Conservation (phyloP, 1,140 invertebrate genomes). For the Homalodisca vitripennis region DNA sequence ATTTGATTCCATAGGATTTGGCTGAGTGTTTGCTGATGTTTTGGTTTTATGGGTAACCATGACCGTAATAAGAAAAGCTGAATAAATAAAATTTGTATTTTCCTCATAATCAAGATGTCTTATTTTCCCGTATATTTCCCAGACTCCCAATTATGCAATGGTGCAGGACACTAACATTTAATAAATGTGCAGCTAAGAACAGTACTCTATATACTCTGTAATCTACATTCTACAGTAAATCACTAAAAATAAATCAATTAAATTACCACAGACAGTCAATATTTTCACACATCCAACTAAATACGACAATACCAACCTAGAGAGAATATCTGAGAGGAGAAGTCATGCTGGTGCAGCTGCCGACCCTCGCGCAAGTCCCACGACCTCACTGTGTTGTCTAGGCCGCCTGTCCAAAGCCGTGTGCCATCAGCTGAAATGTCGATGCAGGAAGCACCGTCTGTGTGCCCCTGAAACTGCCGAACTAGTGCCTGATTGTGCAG, state of each 20-base stretch:
- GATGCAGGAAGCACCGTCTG: constrained; percentile 96
- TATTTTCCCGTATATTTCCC: neutral
- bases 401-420: constrained; percentile 94
- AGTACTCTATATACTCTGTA: neutral
- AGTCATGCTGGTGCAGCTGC: constrained; percentile 94
- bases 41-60: no score
- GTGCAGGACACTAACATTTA: neutral
- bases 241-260: neutral
- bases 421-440: constrained; percentile 96
- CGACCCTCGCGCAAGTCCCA: constrained; percentile 95
- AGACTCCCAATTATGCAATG: neutral
- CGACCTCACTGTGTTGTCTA: constrained; percentile 95
- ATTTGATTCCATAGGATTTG: no score
- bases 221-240: neutral
- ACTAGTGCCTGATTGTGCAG: constrained; percentile 90
- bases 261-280: neutral
- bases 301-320: neutral
- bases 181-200: neutral
- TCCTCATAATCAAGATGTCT: no score
- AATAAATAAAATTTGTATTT: no score
- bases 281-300: neutral
- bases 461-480: constrained; percentile 95
- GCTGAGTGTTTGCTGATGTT: no score
- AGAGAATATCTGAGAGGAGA: constrained; percentile 71
- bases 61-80: no score